Percentiles rank a stretch among this genome's conserved stretches.
These are phyloP conservation scores for Chalcosyrphus nemorum DNA, from an alignment of 2,888 invertebrate species.

Conservation along the genomic window DNA sequence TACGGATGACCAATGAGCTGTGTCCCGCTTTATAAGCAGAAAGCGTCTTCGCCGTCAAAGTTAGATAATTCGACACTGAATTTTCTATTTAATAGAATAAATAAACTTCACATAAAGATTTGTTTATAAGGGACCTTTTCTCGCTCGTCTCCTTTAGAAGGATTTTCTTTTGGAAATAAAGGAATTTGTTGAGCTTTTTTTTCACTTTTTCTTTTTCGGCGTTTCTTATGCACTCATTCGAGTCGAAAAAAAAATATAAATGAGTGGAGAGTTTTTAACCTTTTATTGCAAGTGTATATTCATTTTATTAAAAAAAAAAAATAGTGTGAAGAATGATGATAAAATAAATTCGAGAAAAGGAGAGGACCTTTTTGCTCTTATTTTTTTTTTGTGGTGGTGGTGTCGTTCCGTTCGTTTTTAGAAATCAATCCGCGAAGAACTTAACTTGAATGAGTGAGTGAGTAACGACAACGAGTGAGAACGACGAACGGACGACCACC, in stretches of 20 bases:
- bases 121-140: slow-evolving; percentile 35
- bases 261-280: slow-evolving; percentile 19
- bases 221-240: background rate
- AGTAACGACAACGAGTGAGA: too few relatives aligned
- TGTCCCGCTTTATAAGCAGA: slow-evolving; percentile 12
- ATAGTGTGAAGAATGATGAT: too few relatives aligned
- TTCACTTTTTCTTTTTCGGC: slow-evolving; percentile 24
- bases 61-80: slow-evolving; percentile 63
- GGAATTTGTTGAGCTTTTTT: too few relatives aligned
- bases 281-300: slow-evolving; percentile 66
- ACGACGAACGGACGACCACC: too few relatives aligned
- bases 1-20: background rate
- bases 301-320: too few relatives aligned
- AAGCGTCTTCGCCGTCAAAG: slow-evolving; percentile 18
- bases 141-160: background rate
- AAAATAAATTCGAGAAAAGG: slow-evolving; percentile 59
- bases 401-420: slow-evolving; percentile 46
- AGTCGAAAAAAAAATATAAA: background rate
- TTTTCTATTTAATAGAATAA: background rate
- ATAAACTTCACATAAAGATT: slow-evolving; percentile 4
- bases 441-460: slow-evolving; percentile 30
- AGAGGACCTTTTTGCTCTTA: slow-evolving; percentile 31
- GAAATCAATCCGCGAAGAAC: slow-evolving; percentile 58
- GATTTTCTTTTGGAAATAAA: background rate
- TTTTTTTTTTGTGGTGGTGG: slow-evolving; percentile 28